Conservation (phyloP, 1,140 invertebrate genomes). For the Rhagoletis pomonella region DNA sequence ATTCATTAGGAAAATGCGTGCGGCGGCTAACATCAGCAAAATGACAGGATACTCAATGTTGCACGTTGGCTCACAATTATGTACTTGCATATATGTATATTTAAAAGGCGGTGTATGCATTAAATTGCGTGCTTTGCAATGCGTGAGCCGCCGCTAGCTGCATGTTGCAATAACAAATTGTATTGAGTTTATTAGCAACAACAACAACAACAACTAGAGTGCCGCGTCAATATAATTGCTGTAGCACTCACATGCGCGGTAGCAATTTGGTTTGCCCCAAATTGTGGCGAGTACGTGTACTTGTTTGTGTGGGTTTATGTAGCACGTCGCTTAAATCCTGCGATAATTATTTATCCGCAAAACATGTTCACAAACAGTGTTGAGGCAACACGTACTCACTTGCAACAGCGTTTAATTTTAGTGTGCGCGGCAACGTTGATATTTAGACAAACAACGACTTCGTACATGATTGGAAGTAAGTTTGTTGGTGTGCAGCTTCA, state of each 20-base stretch:
- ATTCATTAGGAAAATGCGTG: slow-evolving; percentile 41
- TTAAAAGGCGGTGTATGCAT: background rate
- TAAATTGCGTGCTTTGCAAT: background rate
- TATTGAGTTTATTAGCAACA: slow-evolving; percentile 4
- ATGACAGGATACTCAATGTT: slow-evolving; percentile 46
- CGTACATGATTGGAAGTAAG: background rate
- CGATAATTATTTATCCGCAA: slow-evolving; percentile 52
- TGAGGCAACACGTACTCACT: slow-evolving; percentile 40
- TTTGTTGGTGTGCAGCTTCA: background rate
- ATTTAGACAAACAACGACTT: background rate
- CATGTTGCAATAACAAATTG: slow-evolving; percentile 31
- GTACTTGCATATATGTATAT: background rate
- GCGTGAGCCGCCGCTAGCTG: background rate
- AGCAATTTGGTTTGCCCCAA: slow-evolving; percentile 51
- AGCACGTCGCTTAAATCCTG: slow-evolving; percentile 47
- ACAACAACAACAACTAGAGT: slow-evolving; percentile 30
- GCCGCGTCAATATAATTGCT: slow-evolving; percentile 29
- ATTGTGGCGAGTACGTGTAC: slow-evolving; percentile 6
- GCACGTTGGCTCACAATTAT: background rate
- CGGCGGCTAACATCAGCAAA: background rate
- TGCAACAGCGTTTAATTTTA: slow-evolving; percentile 42
- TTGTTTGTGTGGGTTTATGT: background rate
- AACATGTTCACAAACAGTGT: slow-evolving; percentile 41
- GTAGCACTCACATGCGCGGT: slow-evolving; percentile 12
- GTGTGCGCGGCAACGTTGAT: slow-evolving; percentile 9